phyloP scores from a whole-genome alignment of 2,888 invertebrate species.

The Malthinus seriepunctatus region DNA sequence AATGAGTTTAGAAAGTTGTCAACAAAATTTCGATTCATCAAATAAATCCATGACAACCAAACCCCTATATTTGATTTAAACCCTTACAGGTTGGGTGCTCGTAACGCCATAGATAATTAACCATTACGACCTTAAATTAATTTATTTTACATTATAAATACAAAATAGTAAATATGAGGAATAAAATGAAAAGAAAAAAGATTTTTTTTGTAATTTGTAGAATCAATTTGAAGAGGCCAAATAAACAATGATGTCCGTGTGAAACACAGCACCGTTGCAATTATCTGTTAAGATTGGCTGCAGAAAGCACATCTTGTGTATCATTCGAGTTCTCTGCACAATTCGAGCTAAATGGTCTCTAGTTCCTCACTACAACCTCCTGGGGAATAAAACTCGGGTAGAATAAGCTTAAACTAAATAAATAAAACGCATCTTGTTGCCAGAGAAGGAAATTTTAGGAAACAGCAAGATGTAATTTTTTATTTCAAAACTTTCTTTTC shows the following conservation, averaged over 20 bases:
- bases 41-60: too few species aligned
- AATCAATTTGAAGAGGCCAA: conserved; percentile 12
- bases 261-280: conserved; percentile 14
- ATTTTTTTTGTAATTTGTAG: conserved; percentile 9
- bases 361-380: conserved; percentile 12
- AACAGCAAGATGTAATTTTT: not conserved
- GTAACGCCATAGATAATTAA: too few species aligned
- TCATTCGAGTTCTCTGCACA: conserved; percentile 15
- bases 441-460: conserved; percentile 12
- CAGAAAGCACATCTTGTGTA: conserved; percentile 15
- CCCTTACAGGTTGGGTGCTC: too few species aligned
- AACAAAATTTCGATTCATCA: too few species aligned
- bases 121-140: too few species aligned
- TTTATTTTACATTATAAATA: too few species aligned
- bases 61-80: too few species aligned
- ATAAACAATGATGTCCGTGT: conserved; percentile 10
- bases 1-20: too few species aligned
- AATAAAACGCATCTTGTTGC: conserved; percentile 10
- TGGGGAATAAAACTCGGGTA: conserved; percentile 12
- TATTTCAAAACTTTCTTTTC: not conserved
- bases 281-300: conserved; percentile 16
- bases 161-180: too few species aligned
- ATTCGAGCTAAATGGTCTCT: conserved; percentile 16
- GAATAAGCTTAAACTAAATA: conserved; percentile 17
- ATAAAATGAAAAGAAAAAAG: not conserved